A percentile compares a stretch with the other conserved stretches of the same genome.
phyloP scores from a whole-genome alignment of 2,888 invertebrate genomes.

The Heliconius ismenius region DNA sequence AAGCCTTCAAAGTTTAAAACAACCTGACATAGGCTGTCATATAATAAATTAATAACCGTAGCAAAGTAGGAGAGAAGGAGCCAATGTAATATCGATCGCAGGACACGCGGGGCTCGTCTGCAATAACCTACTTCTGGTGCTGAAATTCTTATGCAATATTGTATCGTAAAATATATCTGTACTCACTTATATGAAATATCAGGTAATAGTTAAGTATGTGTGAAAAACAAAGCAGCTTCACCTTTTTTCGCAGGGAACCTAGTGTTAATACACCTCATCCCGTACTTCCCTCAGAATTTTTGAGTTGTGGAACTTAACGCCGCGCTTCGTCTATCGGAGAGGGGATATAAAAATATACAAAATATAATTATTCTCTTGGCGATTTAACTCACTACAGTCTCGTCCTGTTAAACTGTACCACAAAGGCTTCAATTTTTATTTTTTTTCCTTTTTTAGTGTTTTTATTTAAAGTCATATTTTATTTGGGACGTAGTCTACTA shows the following conservation, averaged over 20 bases:
- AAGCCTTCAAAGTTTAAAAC: slow-evolving; percentile 3
- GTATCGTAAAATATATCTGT: background rate
- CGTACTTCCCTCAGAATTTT: background rate
- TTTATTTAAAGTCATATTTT: no score
- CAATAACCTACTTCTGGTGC: slow-evolving; percentile 17
- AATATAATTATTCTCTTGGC: background rate
- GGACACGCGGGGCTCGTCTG: slow-evolving; percentile 15
- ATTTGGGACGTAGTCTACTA: no score
- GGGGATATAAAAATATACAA: background rate
- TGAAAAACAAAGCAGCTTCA: no score
- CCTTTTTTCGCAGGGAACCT: no score
- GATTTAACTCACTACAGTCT: background rate
- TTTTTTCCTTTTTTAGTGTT: no score
- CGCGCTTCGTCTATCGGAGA: background rate
- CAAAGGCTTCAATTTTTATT: no score
- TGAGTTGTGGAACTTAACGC: background rate
- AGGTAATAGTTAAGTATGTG: no score
- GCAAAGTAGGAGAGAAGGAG: slow-evolving; percentile 11
- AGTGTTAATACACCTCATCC: no score
- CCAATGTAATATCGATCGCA: slow-evolving; percentile 30
- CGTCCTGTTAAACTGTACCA: no score
- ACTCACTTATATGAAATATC: no score
- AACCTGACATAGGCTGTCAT: background rate
- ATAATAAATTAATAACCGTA: background rate
- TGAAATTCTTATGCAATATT: slow-evolving; percentile 3